A percentile compares a stretch with the other conserved stretches of the same genome.
phyloP scores from a whole-genome alignment of 2,113 vertebrate genomes.

The Gavia stellata region DNA sequence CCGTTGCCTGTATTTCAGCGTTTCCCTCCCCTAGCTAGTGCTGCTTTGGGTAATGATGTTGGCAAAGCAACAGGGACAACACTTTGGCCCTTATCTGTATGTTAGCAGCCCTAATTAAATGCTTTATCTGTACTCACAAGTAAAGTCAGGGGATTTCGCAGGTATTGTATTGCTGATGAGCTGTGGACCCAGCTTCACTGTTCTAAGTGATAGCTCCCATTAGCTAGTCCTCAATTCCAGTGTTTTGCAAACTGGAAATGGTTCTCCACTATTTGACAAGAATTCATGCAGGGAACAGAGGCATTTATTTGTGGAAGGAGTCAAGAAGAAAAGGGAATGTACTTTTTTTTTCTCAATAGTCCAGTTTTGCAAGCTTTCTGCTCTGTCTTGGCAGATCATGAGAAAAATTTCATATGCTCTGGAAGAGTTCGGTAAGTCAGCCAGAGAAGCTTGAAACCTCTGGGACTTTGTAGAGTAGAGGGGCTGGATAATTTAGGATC shows the following conservation, averaged over 20 bases:
- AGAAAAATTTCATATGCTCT: not conserved
- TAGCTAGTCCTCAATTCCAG: not conserved
- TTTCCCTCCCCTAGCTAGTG: not conserved
- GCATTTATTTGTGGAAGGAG: not conserved
- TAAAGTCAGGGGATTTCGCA: not conserved
- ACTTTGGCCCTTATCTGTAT: not conserved
- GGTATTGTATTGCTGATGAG: not conserved
- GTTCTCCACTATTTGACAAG: not conserved
- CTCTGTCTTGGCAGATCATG: not conserved
- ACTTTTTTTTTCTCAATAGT: not conserved
- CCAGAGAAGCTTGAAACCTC: not conserved
- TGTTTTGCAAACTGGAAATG: not conserved
- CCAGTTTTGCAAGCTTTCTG: not conserved
- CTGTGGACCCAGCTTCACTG: not conserved
- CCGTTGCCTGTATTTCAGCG: not conserved
- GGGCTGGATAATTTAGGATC: not conserved
- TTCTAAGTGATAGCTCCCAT: not conserved
- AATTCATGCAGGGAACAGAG: not conserved
- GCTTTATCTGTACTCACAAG: not conserved
- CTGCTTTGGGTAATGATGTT: not conserved
- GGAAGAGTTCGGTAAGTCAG: not conserved
- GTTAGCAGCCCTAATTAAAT: constrained; percentile 30
- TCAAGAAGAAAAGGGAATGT: not conserved
- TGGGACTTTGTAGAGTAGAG: not conserved
- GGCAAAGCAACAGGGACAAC: not conserved